Percentiles rank a stretch among this genome's conserved stretches.
Conservation (phyloP, 2,797 vertebrate species). For the Pseudochromis fuscus region DNA sequence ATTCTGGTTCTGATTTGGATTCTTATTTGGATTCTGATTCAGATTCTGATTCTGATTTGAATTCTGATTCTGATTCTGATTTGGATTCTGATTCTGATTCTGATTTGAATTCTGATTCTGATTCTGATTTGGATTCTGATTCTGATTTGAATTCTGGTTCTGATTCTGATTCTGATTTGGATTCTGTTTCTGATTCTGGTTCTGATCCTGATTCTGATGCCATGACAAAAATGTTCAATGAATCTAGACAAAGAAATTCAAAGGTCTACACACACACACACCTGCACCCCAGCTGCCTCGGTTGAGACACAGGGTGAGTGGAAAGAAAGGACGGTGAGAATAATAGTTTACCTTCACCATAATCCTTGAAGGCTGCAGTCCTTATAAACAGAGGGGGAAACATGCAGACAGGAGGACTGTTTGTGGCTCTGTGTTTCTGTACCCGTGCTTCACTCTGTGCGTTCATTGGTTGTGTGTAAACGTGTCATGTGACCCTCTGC, state of each 20-base stretch:
- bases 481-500: slow-evolving; percentile 9
- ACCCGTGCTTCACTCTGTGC: not conserved
- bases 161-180: too few species aligned
- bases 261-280: slow-evolving; percentile 45
- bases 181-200: too few species aligned
- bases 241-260: slow-evolving; percentile 4
- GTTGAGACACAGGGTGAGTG: not conserved
- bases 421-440: slow-evolving; percentile 12
- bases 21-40: too few species aligned
- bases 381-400: slow-evolving; percentile 10
- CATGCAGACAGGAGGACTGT: not conserved
- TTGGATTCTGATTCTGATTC: too few species aligned
- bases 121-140: too few species aligned
- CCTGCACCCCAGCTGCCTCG: slow-evolving; percentile 48
- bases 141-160: too few species aligned
- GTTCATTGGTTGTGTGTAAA: not conserved
- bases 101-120: too few species aligned
- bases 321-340: not conserved
- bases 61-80: too few species aligned
- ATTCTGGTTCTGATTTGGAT: too few species aligned
- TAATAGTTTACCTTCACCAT: slow-evolving; percentile 3
- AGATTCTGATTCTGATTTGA: too few species aligned
- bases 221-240: too few species aligned
- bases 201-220: too few species aligned
- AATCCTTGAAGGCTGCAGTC: slow-evolving; percentile 13